Percentiles rank a stretch among this genome's conserved stretches.
Conservation (phyloP, 2,113 vertebrate species). For the Crocuta crocuta region DNA sequence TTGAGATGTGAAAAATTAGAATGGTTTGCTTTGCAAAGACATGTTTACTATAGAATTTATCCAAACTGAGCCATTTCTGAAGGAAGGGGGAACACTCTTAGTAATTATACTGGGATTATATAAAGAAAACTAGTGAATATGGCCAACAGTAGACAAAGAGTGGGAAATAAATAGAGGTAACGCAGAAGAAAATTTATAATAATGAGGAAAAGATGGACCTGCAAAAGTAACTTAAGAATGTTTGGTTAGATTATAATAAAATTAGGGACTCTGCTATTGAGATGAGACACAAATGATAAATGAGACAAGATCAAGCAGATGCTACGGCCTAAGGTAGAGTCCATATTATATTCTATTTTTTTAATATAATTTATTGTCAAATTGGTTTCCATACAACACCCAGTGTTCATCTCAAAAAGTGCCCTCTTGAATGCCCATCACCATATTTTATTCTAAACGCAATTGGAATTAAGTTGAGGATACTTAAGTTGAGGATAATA, state of each 20-base stretch:
- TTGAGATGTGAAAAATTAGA: not conserved
- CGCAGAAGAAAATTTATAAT: not conserved
- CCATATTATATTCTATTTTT: not conserved
- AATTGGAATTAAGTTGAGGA: not conserved
- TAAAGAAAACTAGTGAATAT: not conserved
- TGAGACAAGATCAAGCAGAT: not conserved
- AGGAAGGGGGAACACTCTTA: not conserved
- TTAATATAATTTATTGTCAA: too few relatives aligned
- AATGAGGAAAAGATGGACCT: not conserved
- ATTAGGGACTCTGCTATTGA: not conserved
- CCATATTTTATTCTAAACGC: not conserved
- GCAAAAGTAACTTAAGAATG: not conserved
- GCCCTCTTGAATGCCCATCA: too few relatives aligned
- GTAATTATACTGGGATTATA: not conserved
- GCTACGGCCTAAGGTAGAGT: not conserved
- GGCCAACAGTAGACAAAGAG: not conserved
- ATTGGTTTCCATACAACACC: too few relatives aligned
- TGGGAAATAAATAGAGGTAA: not conserved
- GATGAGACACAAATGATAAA: not conserved
- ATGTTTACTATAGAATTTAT: not conserved
- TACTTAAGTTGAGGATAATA: not conserved
- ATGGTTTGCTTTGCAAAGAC: not conserved
- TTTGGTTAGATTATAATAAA: not conserved
- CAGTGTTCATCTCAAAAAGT: too few relatives aligned
- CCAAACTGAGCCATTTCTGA: not conserved